Percentiles rank a stretch among this genome's conserved stretches.
These are phyloP conservation scores for Cephonodes hylas DNA, from an alignment of 2,888 invertebrate genomes.

Conservation along the genomic window DNA sequence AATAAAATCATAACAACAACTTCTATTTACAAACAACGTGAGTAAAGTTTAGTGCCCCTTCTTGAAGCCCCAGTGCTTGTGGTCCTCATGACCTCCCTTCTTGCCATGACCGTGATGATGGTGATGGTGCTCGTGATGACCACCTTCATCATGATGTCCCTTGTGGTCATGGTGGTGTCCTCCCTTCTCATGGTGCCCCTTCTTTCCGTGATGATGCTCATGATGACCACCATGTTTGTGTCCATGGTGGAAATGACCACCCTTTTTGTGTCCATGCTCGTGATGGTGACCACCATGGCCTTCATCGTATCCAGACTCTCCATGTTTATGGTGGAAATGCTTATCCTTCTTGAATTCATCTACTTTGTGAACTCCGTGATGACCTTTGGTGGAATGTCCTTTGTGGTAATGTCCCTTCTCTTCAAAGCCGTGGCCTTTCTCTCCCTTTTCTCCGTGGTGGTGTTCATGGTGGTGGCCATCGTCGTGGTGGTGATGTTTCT, in stretches of 20 bases:
- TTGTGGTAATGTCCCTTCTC: constrained; percentile 87
- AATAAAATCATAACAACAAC: constrained; percentile 23
- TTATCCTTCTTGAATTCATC: constrained; percentile 92
- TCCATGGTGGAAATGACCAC: constrained; percentile 89
- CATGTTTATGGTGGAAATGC: constrained; percentile 91
- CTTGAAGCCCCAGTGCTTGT: constrained; percentile 88
- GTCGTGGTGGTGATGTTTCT: constrained; percentile 83
- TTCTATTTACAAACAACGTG: not conserved
- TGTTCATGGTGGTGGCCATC: constrained; percentile 84
- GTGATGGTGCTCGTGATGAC: constrained; percentile 88
- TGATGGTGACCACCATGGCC: constrained; percentile 89
- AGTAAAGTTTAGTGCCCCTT: constrained; percentile 65
- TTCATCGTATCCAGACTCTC: constrained; percentile 88
- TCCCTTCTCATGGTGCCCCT: constrained; percentile 90
- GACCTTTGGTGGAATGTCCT: constrained; percentile 91
- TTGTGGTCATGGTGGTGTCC: constrained; percentile 89
- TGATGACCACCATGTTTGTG: constrained; percentile 89
- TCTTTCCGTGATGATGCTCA: constrained; percentile 89
- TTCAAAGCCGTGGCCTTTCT: constrained; percentile 79
- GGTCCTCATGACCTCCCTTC: constrained; percentile 89
- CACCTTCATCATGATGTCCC: constrained; percentile 89
- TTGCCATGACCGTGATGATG: constrained; percentile 87
- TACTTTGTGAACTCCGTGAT: constrained; percentile 90
- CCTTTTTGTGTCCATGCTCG: constrained; percentile 89
- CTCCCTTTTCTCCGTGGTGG: constrained; percentile 84